Evolutionary conservation across 2,888 invertebrate species (phyloP), one percentile per base, ranked within the genome.

Genomic region (Ochropacha duplaris): DNA sequence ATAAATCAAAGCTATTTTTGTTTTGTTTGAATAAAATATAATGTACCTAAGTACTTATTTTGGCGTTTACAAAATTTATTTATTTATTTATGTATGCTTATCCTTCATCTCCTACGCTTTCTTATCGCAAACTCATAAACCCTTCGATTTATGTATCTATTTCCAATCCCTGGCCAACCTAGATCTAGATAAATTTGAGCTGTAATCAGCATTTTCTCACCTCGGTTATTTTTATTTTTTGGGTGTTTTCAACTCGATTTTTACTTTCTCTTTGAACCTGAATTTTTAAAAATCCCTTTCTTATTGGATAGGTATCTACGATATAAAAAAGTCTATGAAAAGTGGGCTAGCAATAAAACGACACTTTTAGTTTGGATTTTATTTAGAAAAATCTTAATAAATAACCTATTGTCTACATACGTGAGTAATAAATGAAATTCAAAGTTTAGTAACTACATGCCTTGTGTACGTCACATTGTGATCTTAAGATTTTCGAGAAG

Each of bases 341-440:
- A n/a, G 28, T 28, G 8, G 6, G 6, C 8, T 1, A 39, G 44
- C n/a, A 59, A 50, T 49, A 54, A 61, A 54, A 50, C 28, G 44
- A 16, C n/a, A n/a, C 28, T 55, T 14, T 58, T 55, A 28, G 16
- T 56, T 12, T 8, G 9, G 22, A 26, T 57, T 68, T 72, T 72
- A 68, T 70, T 71, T 69, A 69, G 60, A 72, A 72, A 74, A 69
- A 60, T 55, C 65, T 64, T 73, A 64, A 22, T 52, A 52, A 31
- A 56, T 59, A 63, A 50, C 61, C 62, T 70, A 68, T 57, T 50
- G 49, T 60, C 69, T 71, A 72, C 66, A 62, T 67, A 65, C 63
- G 66, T 59, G 63, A 68, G 58, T 66, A 71, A 67, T 61, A 51
- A 61, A 59, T 62, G 57, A 63, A 68, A 65, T 65, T 31, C 61